These are phyloP conservation scores for Diplogasteroides magnus DNA, from an alignment of 1,140 invertebrate genomes.

Conservation along the genomic window DNA sequence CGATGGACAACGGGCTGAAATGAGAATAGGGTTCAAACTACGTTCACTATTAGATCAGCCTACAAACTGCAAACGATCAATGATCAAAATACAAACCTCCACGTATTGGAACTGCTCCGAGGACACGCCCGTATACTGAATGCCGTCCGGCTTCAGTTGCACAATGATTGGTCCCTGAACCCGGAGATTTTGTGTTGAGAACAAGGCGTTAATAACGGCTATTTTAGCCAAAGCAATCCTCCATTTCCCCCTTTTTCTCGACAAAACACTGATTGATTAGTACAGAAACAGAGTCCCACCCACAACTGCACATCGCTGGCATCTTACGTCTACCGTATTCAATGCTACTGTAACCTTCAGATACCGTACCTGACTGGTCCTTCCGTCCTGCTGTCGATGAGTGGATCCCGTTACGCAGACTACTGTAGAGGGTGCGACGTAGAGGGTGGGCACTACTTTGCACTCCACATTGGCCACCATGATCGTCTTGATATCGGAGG, in stretches of 20 bases:
- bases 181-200: constrained; percentile 73
- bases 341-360: too few species aligned
- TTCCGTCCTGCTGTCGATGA: background rate
- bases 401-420: background rate
- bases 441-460: constrained; percentile 55
- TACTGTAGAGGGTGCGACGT: background rate
- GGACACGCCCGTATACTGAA: constrained; percentile 42
- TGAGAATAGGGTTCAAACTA: background rate
- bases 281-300: too few species aligned
- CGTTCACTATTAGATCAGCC: background rate
- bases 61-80: constrained; percentile 35
- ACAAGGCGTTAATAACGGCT: too few species aligned
- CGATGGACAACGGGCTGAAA: background rate
- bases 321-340: too few species aligned
- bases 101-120: constrained; percentile 44
- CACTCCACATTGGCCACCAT: constrained; percentile 83
- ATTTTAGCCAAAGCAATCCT: background rate
- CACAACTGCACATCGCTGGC: too few species aligned
- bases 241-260: background rate
- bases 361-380: background rate
- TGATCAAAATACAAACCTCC: constrained; percentile 24
- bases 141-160: constrained; percentile 33
- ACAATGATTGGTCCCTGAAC: constrained; percentile 66
- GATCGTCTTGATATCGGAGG: constrained; percentile 82
- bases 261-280: too few species aligned